Evolutionary conservation across 2,888 invertebrate genomes (phyloP), one percentile per base, ranked within the genome.

Genomic region (Philopedon plagiatum): DNA sequence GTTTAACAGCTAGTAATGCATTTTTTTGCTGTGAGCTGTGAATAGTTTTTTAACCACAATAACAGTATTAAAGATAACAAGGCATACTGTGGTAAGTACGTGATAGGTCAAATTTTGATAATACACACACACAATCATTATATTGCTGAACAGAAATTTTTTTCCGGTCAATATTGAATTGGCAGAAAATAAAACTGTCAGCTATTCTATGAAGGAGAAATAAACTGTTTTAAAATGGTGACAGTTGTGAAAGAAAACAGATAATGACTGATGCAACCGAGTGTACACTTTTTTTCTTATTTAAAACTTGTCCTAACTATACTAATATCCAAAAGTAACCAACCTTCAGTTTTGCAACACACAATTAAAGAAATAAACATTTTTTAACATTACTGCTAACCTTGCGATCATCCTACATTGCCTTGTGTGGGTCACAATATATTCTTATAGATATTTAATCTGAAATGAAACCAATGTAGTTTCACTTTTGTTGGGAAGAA

Each of bases 391-490:
- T 49, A 49, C 29, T 54, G 54, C 54, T 71, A 51, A 58, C 72
- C 67, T 72, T 68, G 67, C 37, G 18, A 23, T 5, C 67, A 67
- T 63, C 72, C 67, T 32, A 63, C 67, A 67, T 62, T 49, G 29
- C 72, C 67, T 56, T 67, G 67, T 62, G 57, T 46, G 41, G 69
- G 69, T 34, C 56, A 46, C 54, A 23, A 56, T 62, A 32, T 56
- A 44, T 61, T 68, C 54, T 51, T 41, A 61, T 58, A 54, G 29
- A 54, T 23, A 61, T 54, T 68, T 69, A 56, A 69, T 69, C 56
- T 69, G 44, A 21, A 26, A 19, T 65, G 44, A 57, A 37, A n/a
- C 15, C 29, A 29, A 5, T 34, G 51, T 51, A 21, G 60, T 68
- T 60, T 68, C 68, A 61, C 68, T 68, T 60, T 67, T 61, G 23